phyloP scores from a whole-genome alignment of 2,113 vertebrate genomes.

The Rattus norvegicus region DNA sequence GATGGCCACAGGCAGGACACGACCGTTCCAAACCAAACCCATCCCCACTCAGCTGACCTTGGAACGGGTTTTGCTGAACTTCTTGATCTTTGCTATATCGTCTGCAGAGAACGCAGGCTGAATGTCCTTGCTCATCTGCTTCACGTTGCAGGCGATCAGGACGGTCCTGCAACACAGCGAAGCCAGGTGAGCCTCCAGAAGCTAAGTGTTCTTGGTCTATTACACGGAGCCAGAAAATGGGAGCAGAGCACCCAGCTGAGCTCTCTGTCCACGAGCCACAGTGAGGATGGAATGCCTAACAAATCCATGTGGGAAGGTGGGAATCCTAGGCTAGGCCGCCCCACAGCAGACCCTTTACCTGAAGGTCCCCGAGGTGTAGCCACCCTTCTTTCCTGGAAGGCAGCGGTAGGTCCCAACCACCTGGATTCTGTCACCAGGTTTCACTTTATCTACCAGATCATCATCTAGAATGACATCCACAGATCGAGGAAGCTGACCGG shows the following conservation, averaged over 20 bases:
- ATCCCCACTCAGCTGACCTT: constrained; percentile 85
- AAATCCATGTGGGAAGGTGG: neutral
- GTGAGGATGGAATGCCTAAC: neutral
- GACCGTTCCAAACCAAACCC: neutral
- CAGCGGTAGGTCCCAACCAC: constrained; percentile 97
- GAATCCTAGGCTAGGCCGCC: neutral
- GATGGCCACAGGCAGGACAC: neutral
- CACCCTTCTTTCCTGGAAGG: constrained; percentile 96
- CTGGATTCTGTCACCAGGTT: constrained; percentile 96
- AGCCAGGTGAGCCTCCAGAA: neutral
- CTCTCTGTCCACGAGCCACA: neutral
- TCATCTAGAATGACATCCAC: constrained; percentile 97
- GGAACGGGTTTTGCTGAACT: constrained; percentile 92
- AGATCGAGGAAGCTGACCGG: constrained; percentile 97
- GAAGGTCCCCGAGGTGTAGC: constrained; percentile 97
- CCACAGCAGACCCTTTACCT: constrained; percentile 85
- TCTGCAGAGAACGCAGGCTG: constrained; percentile 91
- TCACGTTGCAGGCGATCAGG: constrained; percentile 95
- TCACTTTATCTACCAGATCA: constrained; percentile 95
- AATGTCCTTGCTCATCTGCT: constrained; percentile 95
- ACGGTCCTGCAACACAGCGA: constrained; percentile 90
- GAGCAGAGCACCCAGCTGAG: neutral
- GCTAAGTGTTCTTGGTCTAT: neutral
- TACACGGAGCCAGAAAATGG: neutral
- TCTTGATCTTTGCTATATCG: constrained; percentile 96